A percentile compares a stretch with the other conserved stretches of the same genome.
Conservation (phyloP, 2,797 vertebrate species). For the Alca torda region DNA sequence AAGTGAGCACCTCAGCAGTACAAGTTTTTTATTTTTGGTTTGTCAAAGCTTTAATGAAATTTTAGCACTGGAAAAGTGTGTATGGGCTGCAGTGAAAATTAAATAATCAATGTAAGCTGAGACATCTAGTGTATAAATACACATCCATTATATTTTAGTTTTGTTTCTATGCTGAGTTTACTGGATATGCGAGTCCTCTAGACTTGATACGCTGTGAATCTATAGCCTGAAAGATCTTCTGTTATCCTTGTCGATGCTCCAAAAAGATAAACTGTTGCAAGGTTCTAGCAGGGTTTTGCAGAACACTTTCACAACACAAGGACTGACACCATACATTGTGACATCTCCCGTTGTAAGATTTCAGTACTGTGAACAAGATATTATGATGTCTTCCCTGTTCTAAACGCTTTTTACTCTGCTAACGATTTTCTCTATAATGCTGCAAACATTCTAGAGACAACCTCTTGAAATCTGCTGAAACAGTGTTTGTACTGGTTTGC, state of each 20-base stretch:
- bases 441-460: neutral
- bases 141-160: neutral
- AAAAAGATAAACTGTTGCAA: conserved; percentile 45
- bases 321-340: conserved; percentile 48
- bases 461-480: conserved; percentile 38
- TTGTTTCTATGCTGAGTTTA: neutral
- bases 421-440: neutral
- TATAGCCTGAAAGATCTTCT: conserved; percentile 4
- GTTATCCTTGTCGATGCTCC: neutral
- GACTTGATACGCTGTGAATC: neutral
- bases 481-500: conserved; percentile 14
- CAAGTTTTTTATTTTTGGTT: neutral
- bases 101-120: neutral
- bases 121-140: neutral
- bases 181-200: neutral
- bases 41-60: neutral
- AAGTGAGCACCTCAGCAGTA: neutral
- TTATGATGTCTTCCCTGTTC: neutral
- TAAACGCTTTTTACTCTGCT: conserved; percentile 14
- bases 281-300: conserved; percentile 57
- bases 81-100: neutral
- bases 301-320: conserved; percentile 30
- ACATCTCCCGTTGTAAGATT: conserved; percentile 35
- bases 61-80: neutral
- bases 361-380: conserved; percentile 29